Percentiles rank a stretch among this genome's conserved stretches.
Evolutionary conservation across 2,888 invertebrate species (phyloP).

Genomic region (Hemithea aestivaria): DNA sequence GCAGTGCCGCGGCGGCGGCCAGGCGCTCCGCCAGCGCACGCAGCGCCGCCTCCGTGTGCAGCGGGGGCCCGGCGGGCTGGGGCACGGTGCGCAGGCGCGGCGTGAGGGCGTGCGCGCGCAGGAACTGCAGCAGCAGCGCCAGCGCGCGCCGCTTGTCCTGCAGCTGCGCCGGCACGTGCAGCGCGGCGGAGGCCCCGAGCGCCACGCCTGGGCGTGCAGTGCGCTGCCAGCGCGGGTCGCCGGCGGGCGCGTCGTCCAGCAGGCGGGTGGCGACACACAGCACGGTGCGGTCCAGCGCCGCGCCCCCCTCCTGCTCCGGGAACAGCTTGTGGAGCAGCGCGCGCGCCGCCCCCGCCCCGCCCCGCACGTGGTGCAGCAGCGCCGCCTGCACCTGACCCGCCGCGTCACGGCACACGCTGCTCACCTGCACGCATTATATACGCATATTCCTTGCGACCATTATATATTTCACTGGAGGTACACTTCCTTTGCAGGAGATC

Average conservation of each 20-base stretch:
- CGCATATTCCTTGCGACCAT: too few species aligned
- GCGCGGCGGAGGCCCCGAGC: constrained; percentile 86
- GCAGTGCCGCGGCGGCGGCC: constrained; percentile 84
- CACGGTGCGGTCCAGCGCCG: constrained; percentile 59
- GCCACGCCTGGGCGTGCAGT: constrained; percentile 53
- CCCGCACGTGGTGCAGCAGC: constrained; percentile 86
- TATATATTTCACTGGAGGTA: too few species aligned
- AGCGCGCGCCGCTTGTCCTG: constrained; percentile 92
- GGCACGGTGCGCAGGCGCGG: constrained; percentile 77
- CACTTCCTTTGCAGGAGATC: too few species aligned
- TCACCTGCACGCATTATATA: constrained; percentile 38
- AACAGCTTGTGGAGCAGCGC: constrained; percentile 46
- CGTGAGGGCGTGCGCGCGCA: constrained; percentile 84
- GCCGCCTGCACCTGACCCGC: constrained; percentile 83
- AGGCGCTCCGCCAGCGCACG: constrained; percentile 90
- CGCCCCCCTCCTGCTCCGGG: constrained; percentile 44
- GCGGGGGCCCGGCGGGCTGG: too few species aligned
- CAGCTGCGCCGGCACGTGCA: constrained; percentile 91
- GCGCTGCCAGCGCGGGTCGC: constrained; percentile 83
- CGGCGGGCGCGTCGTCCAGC: constrained; percentile 92
- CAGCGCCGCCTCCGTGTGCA: constrained; percentile 74
- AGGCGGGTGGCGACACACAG: constrained; percentile 84
- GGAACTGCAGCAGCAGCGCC: constrained; percentile 86
- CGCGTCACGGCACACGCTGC: constrained; percentile 52
- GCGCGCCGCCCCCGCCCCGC: constrained; percentile 46